These are phyloP conservation scores for Zygaena filipendulae DNA, from an alignment of 2,888 invertebrate species.

Conservation along the genomic window DNA sequence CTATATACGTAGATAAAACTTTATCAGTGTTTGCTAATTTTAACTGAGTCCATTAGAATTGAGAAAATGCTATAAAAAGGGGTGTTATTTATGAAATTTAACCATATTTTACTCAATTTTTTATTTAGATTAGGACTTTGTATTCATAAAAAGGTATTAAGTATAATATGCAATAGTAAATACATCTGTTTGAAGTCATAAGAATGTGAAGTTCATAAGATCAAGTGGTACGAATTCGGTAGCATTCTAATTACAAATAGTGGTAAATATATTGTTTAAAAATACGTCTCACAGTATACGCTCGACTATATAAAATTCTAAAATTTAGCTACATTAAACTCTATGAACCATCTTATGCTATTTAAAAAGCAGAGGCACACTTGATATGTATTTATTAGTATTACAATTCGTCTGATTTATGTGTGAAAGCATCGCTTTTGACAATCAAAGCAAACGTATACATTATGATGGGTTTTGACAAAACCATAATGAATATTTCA, in stretches of 20 bases:
- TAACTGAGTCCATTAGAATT: too few species aligned
- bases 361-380: slow-evolving; percentile 66
- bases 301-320: slow-evolving; percentile 52
- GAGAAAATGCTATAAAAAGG: too few species aligned
- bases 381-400: slow-evolving; percentile 58
- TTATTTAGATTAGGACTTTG: too few species aligned
- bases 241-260: slow-evolving; percentile 51
- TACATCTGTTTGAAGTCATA: slow-evolving; percentile 60
- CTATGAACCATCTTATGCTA: slow-evolving; percentile 59
- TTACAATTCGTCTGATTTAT: slow-evolving; percentile 29
- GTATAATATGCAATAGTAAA: slow-evolving; percentile 51
- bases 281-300: slow-evolving; percentile 55
- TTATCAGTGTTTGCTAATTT: too few species aligned
- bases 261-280: slow-evolving; percentile 55
- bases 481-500: too few species aligned
- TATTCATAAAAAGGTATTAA: slow-evolving; percentile 48
- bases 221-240: slow-evolving; percentile 55
- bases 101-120: too few species aligned
- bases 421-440: slow-evolving; percentile 51
- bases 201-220: slow-evolving; percentile 65
- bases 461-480: too few species aligned
- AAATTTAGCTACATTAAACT: slow-evolving; percentile 55
- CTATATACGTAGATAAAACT: too few species aligned
- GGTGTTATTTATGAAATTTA: too few species aligned
- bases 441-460: slow-evolving; percentile 49